phyloP scores from a whole-genome alignment of 2,797 vertebrate species.

The Coregonus suidteri region DNA sequence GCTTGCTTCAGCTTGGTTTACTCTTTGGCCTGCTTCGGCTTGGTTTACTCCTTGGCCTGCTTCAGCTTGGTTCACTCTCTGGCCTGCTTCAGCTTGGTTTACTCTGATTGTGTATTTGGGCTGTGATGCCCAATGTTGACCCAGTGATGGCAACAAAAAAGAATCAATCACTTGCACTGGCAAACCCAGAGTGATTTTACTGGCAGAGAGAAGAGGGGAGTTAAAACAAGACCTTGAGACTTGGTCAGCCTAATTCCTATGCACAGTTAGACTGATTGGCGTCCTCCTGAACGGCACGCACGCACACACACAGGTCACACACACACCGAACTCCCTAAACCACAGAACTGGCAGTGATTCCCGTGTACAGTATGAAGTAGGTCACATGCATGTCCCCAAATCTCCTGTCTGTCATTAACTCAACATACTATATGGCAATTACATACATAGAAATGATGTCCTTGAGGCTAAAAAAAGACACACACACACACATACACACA shows the following conservation, averaged over 20 bases:
- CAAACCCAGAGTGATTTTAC: too few relatives aligned
- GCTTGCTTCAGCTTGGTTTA: background rate
- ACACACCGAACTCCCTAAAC: background rate
- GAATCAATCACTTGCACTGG: too few relatives aligned
- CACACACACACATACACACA: background rate
- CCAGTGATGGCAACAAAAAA: too few relatives aligned
- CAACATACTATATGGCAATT: background rate
- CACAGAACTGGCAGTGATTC: background rate
- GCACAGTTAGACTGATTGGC: conserved; percentile 23
- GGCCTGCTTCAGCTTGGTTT: background rate
- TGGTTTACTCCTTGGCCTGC: background rate
- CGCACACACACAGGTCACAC: conserved; percentile 17
- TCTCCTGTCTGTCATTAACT: background rate
- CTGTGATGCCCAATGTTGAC: too few relatives aligned
- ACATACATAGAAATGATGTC: background rate
- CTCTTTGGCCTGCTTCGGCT: background rate
- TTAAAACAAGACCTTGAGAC: too few relatives aligned
- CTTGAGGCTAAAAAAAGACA: background rate
- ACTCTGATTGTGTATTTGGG: too few relatives aligned
- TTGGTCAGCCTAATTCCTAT: conserved; percentile 4
- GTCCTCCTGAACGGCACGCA: conserved; percentile 16
- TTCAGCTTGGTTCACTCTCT: background rate
- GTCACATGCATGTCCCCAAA: background rate
- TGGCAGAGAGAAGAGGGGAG: too few relatives aligned
- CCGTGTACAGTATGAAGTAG: background rate